Evolutionary conservation across 1,140 invertebrate species (phyloP), one percentile per base, ranked within the genome.

Genomic region (Glomeris maerens): DNA sequence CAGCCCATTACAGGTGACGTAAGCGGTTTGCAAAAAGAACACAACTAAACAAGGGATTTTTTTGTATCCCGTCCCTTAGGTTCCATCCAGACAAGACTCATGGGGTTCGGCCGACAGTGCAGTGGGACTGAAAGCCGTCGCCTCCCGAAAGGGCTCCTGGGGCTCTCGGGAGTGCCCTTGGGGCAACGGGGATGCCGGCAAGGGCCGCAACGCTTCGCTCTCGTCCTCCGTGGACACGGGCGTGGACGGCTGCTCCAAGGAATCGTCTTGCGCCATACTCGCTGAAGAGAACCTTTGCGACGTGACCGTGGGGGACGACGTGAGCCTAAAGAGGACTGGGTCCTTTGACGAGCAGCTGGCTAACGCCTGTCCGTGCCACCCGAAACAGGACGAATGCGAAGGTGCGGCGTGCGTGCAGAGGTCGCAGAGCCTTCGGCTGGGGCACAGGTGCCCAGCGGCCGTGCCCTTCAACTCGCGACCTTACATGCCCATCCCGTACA

Each of bases 31-130:
- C n/a, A n/a, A n/a, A n/a, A n/a, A n/a, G n/a, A n/a, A n/a, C n/a
- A n/a, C n/a, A n/a, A n/a, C n/a, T n/a, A n/a, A n/a, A n/a, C n/a
- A n/a, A n/a, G n/a, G n/a, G n/a, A n/a, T n/a, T n/a, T n/a, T n/a
- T n/a, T n/a, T n/a, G n/a, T n/a, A n/a, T n/a, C n/a, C n/a, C n/a
- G 22, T 29, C 23, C 40, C 23, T 28, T 27, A 46, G 45, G 29
- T 5, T 26, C 71, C 79, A 1, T 83, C 81, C 54, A 66, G 81
- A 22, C 81, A 84, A 60, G 81, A 78, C 64, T 84, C 83, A 23
- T 86, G 83, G 83, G 82, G 83, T 44, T 82, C 79, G 2, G 77
- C 76, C 28, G 80, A 83, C 64, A 77, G 52, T 21, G n/a, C n/a
- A n/a, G n/a, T n/a, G n/a, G n/a, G n/a, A n/a, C 36, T 42, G 13